Base-by-base conservation (phyloP, 2,888 invertebrate genomes). In the Quadroppia sp. region DNA sequence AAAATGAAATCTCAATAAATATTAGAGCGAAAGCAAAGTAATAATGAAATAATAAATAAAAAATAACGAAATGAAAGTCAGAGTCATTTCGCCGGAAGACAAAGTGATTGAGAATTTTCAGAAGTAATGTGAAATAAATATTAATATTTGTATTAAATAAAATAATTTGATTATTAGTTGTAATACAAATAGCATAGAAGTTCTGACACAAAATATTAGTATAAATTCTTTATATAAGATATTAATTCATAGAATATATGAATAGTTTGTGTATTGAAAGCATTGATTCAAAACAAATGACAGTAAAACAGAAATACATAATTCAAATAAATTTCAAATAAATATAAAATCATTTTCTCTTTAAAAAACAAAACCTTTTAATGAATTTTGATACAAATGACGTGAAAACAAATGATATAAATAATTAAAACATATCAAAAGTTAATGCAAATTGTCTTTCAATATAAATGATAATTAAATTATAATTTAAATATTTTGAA, bases 61-160 rank as follows among this genome's bases (percentile, higher is more conserved):
- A 3, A 50, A 20, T 36, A 45, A 45, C 20, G 50, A 15, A 15
- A 23, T 50, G 56, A 4, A 20, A 64, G n/a, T 11, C 36, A 7
- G 6, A 36, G 36, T 36, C 36, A 4, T 36, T 64, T 40, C 36
- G 64, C 64, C 64, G 36, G 40, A 64, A 64, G 64, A 1, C 17
- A 64, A 20, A 64, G 40, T 20, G 36, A 64, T 64, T 64, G 64
- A 36, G 20, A 64, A 36, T 64, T 59, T 64, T 32, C 9, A 30
- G 36, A 64, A 15, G 30, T 30, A 64, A 40, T n/a, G 59, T 28
- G n/a, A 59, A n/a, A 64, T 64, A 36, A 64, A 64, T 36, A 64
- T 64, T 40, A 20, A 36, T 64, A 36, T 36, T 64, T 36, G 30
- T 17, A n/a, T n/a, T 25, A 11, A 64, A 40, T 40, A 1, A 20